A percentile compares a stretch with the other conserved stretches of the same genome.
These are phyloP conservation scores for Sarcophaga bullata DNA, from an alignment of 1,140 invertebrate genomes.

Conservation along the genomic window DNA sequence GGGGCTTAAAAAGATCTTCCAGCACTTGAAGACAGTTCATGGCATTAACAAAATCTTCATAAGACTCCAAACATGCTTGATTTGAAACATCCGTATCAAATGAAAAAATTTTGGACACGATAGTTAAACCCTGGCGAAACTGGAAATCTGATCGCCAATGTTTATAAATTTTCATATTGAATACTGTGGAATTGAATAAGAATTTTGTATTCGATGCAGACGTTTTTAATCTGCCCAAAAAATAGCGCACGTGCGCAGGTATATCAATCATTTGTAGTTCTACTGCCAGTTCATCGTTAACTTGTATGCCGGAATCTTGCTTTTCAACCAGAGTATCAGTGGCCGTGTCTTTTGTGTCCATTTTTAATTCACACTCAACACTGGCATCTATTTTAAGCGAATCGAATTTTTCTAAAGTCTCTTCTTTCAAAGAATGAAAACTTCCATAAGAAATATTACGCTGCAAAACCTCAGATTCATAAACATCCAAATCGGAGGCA, in stretches of 20 bases:
- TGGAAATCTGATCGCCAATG: conserved; percentile 35
- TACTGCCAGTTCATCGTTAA: conserved; percentile 48
- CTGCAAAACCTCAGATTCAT: conserved; percentile 41
- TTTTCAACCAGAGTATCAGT: conserved; percentile 30
- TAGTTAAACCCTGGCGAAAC: conserved; percentile 43
- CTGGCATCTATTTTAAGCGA: not conserved
- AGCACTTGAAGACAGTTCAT: conserved; percentile 51
- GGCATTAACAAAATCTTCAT: conserved; percentile 54
- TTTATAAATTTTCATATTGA: conserved; percentile 32
- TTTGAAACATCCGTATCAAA: not conserved
- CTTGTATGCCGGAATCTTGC: conserved; percentile 49
- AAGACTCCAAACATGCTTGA: conserved; percentile 46
- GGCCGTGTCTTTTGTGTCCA: conserved; percentile 13
- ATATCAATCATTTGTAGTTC: conserved; percentile 48
- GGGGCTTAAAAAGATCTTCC: conserved; percentile 50
- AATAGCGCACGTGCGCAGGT: conserved; percentile 23
- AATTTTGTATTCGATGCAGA: not conserved
- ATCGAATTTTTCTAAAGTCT: not conserved
- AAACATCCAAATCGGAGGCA: conserved; percentile 32
- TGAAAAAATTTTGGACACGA: conserved; percentile 21
- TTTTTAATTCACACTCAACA: conserved; percentile 7
- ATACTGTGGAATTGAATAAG: not conserved
- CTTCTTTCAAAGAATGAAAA: conserved; percentile 50
- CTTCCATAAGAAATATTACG: conserved; percentile 46
- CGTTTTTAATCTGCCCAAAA: conserved; percentile 32